Conservation (phyloP, 1,140 invertebrate species). For the Thaumetopoea pityocampa region DNA sequence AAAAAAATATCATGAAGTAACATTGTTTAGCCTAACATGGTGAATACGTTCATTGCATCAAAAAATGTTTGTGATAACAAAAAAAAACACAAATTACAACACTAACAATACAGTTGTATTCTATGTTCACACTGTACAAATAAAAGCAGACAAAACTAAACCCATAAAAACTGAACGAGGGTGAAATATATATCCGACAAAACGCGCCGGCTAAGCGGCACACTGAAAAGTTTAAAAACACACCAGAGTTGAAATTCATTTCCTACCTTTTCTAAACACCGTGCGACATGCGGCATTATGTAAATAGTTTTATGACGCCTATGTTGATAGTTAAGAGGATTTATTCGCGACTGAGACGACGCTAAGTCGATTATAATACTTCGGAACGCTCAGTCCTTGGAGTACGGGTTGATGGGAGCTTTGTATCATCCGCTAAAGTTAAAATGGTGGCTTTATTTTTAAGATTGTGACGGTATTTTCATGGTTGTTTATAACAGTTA, state of each 20-base stretch:
- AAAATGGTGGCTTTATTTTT: too few relatives aligned
- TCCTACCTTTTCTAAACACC: conserved; percentile 12
- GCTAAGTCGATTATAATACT: conserved; percentile 12
- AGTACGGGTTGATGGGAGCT: background rate
- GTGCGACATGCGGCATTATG: conserved; percentile 19
- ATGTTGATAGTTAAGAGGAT: conserved; percentile 17
- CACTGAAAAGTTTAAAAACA: conserved; percentile 11
- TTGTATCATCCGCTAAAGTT: too few relatives aligned
- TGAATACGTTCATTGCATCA: too few relatives aligned
- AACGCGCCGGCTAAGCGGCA: background rate
- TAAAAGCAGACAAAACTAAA: background rate
- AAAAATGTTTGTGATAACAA: too few relatives aligned
- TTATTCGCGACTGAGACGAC: conserved; percentile 8
- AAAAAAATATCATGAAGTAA: too few relatives aligned
- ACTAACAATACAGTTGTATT: background rate
- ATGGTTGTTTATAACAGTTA: too few relatives aligned
- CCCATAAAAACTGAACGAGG: background rate
- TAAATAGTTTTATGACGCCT: conserved; percentile 26
- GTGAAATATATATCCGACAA: background rate
- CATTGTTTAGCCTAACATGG: too few relatives aligned
- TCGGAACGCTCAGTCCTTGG: background rate
- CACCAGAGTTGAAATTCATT: conserved; percentile 12
- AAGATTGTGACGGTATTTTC: too few relatives aligned
- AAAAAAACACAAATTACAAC: background rate
- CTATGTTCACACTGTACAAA: too few relatives aligned